Evolutionary conservation across 2,888 invertebrate genomes (phyloP).

Genomic region (Aethes cnicana): DNA sequence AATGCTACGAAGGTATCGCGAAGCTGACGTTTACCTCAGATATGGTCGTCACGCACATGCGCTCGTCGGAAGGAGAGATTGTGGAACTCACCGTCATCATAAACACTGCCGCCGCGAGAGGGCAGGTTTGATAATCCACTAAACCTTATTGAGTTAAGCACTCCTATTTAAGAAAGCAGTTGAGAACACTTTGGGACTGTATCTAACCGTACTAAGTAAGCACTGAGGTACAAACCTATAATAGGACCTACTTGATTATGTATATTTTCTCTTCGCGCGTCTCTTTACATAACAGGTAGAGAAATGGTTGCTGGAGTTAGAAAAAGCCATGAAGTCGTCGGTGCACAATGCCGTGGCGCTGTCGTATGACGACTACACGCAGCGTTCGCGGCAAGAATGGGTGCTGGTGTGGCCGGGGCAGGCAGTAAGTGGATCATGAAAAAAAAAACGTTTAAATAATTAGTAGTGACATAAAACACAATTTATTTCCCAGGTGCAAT

Average conservation of each 20-base stretch:
- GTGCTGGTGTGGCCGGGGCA: conserved; percentile 97
- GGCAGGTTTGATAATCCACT: conserved; percentile 84
- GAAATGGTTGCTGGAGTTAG: conserved; percentile 96
- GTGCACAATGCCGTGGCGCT: conserved; percentile 87
- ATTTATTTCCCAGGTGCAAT: conserved; percentile 83
- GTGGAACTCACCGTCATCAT: conserved; percentile 89
- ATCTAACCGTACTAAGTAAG: no score
- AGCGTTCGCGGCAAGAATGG: conserved; percentile 88
- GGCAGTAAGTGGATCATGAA: conserved; percentile 77
- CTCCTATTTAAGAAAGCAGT: no score
- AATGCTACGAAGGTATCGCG: conserved; percentile 97
- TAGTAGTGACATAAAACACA: no score
- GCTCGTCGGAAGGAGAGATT: conserved; percentile 92
- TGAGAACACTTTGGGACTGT: no score
- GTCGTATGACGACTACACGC: conserved; percentile 88
- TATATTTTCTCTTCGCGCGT: no score
- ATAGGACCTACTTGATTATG: no score
- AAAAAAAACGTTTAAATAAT: no score
- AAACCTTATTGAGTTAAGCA: background rate
- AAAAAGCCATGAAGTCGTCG: conserved; percentile 93
- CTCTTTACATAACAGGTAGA: conserved; percentile 86
- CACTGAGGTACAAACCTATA: no score
- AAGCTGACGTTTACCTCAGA: conserved; percentile 92
- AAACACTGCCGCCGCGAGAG: conserved; percentile 92
- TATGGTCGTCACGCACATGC: conserved; percentile 93